Evolutionary conservation across 2,888 invertebrate genomes (phyloP).

Genomic region (Calameuta filiformis): DNA sequence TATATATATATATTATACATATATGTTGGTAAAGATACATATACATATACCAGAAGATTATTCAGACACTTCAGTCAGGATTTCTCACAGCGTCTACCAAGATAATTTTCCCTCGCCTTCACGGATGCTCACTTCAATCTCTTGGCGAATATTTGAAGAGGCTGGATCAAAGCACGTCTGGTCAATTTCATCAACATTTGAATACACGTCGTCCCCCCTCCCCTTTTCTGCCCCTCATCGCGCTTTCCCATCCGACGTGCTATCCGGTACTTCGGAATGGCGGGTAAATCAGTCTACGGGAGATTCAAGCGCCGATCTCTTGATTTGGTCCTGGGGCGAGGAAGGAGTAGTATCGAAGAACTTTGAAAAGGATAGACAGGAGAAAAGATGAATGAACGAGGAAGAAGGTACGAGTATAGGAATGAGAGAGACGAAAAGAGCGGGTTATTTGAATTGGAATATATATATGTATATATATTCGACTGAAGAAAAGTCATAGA

Average conservation of each 20-base stretch:
- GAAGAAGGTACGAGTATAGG: neutral
- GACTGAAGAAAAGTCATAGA: neutral
- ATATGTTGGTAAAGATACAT: neutral
- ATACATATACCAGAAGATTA: neutral
- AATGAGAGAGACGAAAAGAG: neutral
- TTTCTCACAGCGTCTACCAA: constrained; percentile 19
- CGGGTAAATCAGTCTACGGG: neutral
- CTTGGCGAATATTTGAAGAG: constrained; percentile 65
- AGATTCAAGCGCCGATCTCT: constrained; percentile 33
- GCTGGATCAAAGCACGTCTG: constrained; percentile 65
- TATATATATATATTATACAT: neutral
- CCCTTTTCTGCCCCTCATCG: constrained; percentile 28
- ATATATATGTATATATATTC: constrained; percentile 2
- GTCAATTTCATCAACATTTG: constrained; percentile 67
- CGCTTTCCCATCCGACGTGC: neutral
- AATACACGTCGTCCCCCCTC: constrained; percentile 50
- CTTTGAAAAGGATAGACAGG: neutral
- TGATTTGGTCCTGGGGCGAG: constrained; percentile 7
- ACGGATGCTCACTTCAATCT: constrained; percentile 66
- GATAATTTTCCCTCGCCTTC: constrained; percentile 54
- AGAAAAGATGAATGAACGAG: neutral
- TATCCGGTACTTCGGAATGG: neutral
- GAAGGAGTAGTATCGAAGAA: neutral
- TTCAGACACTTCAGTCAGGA: neutral
- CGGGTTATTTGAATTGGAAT: neutral